Evolutionary conservation across 2,797 vertebrate genomes (phyloP).

Genomic region (Arctocebus calabarensis): DNA sequence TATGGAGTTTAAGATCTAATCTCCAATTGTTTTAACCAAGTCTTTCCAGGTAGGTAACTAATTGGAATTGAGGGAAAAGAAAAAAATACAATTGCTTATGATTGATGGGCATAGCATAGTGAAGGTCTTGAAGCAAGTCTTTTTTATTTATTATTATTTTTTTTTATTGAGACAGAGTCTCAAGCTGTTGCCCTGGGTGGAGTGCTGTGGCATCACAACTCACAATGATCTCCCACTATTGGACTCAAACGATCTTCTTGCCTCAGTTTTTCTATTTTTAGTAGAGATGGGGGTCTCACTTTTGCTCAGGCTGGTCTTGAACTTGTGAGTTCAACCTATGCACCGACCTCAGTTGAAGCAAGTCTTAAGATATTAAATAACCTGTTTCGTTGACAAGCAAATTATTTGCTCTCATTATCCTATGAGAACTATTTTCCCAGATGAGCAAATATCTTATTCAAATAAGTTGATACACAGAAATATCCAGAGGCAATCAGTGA

Average conservation of each 20-base stretch:
- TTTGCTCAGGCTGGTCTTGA: no score
- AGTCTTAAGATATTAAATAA: not conserved
- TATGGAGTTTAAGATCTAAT: not conserved
- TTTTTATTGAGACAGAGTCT: no score
- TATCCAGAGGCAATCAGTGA: slow-evolving; percentile 29
- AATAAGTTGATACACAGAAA: not conserved
- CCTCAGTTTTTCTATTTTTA: no score
- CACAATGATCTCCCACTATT: no score
- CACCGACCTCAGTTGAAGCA: not conserved
- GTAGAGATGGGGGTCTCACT: no score
- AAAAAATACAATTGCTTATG: not conserved
- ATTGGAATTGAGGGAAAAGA: not conserved
- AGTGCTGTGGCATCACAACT: no score
- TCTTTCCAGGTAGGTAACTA: not conserved
- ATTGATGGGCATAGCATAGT: not conserved
- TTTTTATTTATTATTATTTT: no score
- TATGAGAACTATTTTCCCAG: slow-evolving; percentile 39
- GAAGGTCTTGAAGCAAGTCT: not conserved
- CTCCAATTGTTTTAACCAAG: not conserved
- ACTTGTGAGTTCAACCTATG: no score
- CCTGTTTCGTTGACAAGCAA: not conserved
- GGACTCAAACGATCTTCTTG: no score
- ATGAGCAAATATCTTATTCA: slow-evolving; percentile 52
- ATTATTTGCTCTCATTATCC: not conserved
- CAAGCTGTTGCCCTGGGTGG: no score